phyloP scores from a whole-genome alignment of 1,140 invertebrate species.

The Orchestia grillus region DNA sequence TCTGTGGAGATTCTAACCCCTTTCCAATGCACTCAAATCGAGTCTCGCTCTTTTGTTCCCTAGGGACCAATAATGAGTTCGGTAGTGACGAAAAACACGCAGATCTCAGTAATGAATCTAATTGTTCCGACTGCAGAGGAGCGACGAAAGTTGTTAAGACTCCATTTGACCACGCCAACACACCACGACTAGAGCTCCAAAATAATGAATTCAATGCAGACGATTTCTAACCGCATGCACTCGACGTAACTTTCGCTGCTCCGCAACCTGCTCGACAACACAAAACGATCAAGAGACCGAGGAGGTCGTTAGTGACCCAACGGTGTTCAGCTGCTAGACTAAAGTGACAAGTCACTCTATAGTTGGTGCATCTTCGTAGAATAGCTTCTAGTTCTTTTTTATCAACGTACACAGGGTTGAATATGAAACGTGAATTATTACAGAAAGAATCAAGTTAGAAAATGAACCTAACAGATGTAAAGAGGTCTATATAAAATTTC shows the following conservation, averaged over 20 bases:
- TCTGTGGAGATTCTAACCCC: not conserved
- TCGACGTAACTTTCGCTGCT: not conserved
- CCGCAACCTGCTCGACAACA: not conserved
- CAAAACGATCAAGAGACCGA: not conserved
- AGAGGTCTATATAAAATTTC: not conserved
- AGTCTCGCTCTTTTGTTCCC: not conserved
- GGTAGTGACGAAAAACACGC: not conserved
- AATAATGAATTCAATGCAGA: not conserved
- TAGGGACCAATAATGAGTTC: not conserved
- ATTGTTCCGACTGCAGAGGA: not conserved
- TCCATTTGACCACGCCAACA: not conserved
- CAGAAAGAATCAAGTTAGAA: not conserved
- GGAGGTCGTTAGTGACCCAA: not conserved
- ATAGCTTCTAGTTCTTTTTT: not conserved
- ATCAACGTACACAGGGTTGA: not conserved
- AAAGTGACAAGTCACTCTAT: not conserved
- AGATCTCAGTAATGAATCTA: not conserved
- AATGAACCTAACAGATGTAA: not conserved
- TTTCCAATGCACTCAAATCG: not conserved
- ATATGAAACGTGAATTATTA: not conserved
- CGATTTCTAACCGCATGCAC: constrained; percentile 15
- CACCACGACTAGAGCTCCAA: not conserved
- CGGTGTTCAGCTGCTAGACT: not conserved
- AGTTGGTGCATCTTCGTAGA: not conserved
- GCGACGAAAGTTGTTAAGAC: not conserved